phyloP scores from a whole-genome alignment of 1,140 invertebrate species.

The Drosophila subobscura region DNA sequence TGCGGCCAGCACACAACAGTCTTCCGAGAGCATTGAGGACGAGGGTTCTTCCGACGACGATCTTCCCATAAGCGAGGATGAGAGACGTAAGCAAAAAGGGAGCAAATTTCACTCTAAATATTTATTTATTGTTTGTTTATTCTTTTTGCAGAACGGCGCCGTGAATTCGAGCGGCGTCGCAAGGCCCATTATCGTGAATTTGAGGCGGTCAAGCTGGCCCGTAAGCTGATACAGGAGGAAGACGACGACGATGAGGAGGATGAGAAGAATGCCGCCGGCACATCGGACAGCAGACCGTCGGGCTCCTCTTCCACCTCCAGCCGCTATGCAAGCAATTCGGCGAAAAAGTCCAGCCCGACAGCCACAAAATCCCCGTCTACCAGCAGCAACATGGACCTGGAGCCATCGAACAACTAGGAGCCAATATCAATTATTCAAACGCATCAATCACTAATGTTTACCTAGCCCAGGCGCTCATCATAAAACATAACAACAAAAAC shows the following conservation, averaged over 20 bases:
- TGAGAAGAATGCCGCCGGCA: constrained; percentile 20
- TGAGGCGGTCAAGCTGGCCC: constrained; percentile 94
- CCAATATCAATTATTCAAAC: constrained; percentile 49
- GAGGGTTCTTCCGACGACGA: constrained; percentile 87
- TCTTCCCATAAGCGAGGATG: constrained; percentile 87
- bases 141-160: constrained; percentile 86
- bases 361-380: constrained; percentile 47
- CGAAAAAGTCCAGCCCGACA: constrained; percentile 44
- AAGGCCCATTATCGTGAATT: constrained; percentile 99
- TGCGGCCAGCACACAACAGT: constrained; percentile 80
- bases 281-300: constrained; percentile 42
- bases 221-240: constrained; percentile 95
- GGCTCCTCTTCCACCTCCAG: constrained; percentile 51
- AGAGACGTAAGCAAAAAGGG: constrained; percentile 82
- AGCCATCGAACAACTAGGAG: constrained; percentile 57
- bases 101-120: constrained; percentile 4
- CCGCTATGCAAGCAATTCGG: constrained; percentile 49
- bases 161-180: constrained; percentile 94
- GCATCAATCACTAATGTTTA: constrained; percentile 33
- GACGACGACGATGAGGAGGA: constrained; percentile 92
- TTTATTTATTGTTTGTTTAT: constrained; percentile 13
- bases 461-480: constrained; percentile 28
- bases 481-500: constrained; percentile 15
- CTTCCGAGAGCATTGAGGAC: constrained; percentile 85
- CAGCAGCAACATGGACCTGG: constrained; percentile 52